phyloP scores from a whole-genome alignment of 2,797 vertebrate genomes.

The Dermochelys coriacea region DNA sequence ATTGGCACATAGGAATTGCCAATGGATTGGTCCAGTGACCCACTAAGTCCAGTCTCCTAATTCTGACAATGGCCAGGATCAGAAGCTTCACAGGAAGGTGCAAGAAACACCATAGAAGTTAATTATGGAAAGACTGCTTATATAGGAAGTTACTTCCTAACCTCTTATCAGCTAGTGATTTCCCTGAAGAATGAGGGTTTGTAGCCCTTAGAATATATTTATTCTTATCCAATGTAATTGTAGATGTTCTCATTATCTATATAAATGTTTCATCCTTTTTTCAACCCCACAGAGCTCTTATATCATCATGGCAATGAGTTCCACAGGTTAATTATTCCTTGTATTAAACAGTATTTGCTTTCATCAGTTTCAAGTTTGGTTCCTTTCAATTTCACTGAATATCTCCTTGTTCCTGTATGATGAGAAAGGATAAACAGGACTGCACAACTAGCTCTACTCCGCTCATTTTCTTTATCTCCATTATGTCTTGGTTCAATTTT shows the following conservation, averaged over 20 bases:
- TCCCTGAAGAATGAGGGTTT: background rate
- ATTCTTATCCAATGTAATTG: background rate
- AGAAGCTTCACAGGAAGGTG: conserved; percentile 29
- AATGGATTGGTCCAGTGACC: background rate
- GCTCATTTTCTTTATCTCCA: conserved; percentile 11
- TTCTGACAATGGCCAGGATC: background rate
- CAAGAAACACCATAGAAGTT: conserved; percentile 12
- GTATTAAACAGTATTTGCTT: conserved; percentile 14
- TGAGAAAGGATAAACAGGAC: conserved; percentile 23
- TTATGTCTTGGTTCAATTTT: background rate
- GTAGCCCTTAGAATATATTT: background rate
- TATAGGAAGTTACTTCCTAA: conserved; percentile 14
- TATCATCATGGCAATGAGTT: background rate
- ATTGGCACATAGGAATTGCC: background rate
- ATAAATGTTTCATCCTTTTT: background rate
- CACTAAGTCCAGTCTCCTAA: conserved; percentile 27
- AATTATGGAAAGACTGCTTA: background rate
- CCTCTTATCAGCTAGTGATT: conserved; percentile 24
- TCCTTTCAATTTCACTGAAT: background rate
- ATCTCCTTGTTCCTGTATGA: background rate
- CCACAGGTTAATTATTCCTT: conserved; percentile 20
- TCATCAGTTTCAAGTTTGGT: background rate
- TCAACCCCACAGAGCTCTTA: background rate
- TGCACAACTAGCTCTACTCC: conserved; percentile 6
- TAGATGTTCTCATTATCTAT: background rate